Evolutionary conservation across 2,888 invertebrate species (phyloP).

Genomic region (Stegophylla sp.): DNA sequence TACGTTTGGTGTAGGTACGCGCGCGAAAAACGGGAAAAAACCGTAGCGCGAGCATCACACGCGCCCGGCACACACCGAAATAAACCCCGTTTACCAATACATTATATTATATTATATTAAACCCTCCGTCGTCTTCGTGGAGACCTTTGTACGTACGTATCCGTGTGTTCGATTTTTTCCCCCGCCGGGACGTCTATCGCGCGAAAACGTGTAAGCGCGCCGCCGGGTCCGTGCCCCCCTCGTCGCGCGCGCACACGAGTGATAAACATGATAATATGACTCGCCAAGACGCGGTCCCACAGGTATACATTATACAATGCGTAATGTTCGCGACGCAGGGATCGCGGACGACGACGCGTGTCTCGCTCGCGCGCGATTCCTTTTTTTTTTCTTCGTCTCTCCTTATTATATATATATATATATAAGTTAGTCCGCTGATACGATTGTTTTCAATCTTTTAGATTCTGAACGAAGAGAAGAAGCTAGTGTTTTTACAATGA

Average conservation of each 20-base stretch:
- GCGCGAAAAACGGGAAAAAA: slow-evolving; percentile 7
- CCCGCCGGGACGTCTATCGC: background rate
- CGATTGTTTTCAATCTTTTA: too few species aligned
- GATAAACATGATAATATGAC: slow-evolving; percentile 21
- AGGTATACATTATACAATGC: background rate
- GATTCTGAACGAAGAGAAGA: too few species aligned
- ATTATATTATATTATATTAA: background rate
- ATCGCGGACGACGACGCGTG: slow-evolving; percentile 41
- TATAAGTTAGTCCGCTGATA: too few species aligned
- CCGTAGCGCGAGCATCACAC: slow-evolving; percentile 52
- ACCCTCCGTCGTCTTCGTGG: background rate
- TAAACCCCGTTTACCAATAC: background rate
- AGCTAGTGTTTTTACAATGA: too few species aligned
- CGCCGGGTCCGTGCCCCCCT: background rate
- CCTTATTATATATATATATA: too few species aligned
- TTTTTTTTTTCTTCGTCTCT: background rate
- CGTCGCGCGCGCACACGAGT: slow-evolving; percentile 12
- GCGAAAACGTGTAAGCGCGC: background rate
- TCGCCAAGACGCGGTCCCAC: background rate
- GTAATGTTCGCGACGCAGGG: background rate
- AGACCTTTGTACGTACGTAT: background rate
- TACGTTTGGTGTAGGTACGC: background rate
- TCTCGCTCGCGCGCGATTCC: slow-evolving; percentile 21
- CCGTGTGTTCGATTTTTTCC: background rate
- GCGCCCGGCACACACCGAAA: slow-evolving; percentile 47